phyloP scores from a whole-genome alignment of 1,140 invertebrate species.

The Cydia fagiglandana region DNA sequence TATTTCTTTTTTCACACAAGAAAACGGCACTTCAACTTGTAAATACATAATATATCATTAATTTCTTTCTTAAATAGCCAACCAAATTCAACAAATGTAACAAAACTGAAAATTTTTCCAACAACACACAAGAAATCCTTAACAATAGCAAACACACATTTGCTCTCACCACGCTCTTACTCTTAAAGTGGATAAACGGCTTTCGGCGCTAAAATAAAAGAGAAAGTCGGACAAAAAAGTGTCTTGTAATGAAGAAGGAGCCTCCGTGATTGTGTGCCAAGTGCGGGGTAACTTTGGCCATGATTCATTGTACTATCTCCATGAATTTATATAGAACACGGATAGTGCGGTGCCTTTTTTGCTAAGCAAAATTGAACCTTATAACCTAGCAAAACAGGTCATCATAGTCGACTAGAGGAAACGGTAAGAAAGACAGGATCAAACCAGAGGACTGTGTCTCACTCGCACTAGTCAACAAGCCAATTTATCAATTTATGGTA shows the following conservation, averaged over 20 bases:
- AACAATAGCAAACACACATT: constrained; percentile 30
- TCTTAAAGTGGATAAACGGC: constrained; percentile 43
- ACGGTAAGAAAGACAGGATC: too few species aligned
- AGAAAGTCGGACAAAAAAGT: constrained; percentile 44
- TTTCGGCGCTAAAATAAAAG: constrained; percentile 42
- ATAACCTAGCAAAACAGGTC: too few species aligned
- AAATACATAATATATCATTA: not conserved
- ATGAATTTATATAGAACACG: too few species aligned
- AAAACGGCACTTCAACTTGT: not conserved
- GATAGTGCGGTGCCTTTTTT: too few species aligned
- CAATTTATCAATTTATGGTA: too few species aligned
- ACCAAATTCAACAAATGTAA: not conserved
- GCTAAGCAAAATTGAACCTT: too few species aligned
- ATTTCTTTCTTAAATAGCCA: not conserved
- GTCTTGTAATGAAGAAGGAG: constrained; percentile 50
- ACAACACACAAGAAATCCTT: not conserved
- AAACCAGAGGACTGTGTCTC: too few species aligned
- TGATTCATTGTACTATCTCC: constrained; percentile 39
- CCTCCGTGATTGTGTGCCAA: constrained; percentile 48
- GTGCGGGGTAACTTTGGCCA: constrained; percentile 44
- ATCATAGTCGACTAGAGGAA: too few species aligned
- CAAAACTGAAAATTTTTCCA: not conserved
- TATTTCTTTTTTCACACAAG: too few species aligned
- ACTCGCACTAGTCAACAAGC: too few species aligned
- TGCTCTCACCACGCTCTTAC: constrained; percentile 33